Conservation (phyloP, 2,888 invertebrate genomes). For the Melanostoma scalare region DNA sequence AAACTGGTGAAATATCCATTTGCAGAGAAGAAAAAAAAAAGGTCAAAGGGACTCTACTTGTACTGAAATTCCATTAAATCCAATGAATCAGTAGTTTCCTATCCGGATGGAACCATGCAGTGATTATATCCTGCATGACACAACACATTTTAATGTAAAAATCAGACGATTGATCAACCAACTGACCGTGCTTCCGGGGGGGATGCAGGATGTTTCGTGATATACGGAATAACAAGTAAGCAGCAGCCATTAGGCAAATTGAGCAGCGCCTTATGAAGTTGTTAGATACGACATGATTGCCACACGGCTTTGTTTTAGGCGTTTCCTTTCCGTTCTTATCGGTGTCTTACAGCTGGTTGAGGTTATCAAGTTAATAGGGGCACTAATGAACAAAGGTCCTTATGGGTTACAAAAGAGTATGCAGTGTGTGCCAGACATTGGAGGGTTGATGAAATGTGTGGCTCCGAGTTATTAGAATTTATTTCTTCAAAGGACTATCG, state of each 20-base stretch:
- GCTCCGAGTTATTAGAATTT: too few species aligned
- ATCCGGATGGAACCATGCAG: neutral
- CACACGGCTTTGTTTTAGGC: conserved; percentile 30
- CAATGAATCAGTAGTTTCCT: conserved; percentile 35
- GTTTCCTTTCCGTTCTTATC: conserved; percentile 24
- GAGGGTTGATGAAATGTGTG: too few species aligned
- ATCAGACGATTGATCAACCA: conserved; percentile 22
- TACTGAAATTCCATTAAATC: conserved; percentile 33
- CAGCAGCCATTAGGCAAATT: conserved; percentile 5
- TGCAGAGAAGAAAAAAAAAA: neutral
- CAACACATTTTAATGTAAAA: conserved; percentile 29
- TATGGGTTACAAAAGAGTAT: too few species aligned
- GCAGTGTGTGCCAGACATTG: too few species aligned
- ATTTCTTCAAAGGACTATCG: too few species aligned
- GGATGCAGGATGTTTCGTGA: neutral
- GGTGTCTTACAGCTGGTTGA: conserved; percentile 19
- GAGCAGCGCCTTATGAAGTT: neutral
- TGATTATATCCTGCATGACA: conserved; percentile 20
- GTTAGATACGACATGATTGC: neutral
- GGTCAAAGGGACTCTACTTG: conserved; percentile 31
- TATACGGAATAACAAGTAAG: conserved; percentile 19
- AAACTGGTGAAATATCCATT: neutral
- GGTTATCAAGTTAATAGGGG: conserved; percentile 10
- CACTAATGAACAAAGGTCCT: neutral
- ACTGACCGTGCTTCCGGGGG: conserved; percentile 25